Evolutionary conservation across 2,888 invertebrate genomes (phyloP), one percentile per base, ranked within the genome.

Genomic region (Desoria tigrina): DNA sequence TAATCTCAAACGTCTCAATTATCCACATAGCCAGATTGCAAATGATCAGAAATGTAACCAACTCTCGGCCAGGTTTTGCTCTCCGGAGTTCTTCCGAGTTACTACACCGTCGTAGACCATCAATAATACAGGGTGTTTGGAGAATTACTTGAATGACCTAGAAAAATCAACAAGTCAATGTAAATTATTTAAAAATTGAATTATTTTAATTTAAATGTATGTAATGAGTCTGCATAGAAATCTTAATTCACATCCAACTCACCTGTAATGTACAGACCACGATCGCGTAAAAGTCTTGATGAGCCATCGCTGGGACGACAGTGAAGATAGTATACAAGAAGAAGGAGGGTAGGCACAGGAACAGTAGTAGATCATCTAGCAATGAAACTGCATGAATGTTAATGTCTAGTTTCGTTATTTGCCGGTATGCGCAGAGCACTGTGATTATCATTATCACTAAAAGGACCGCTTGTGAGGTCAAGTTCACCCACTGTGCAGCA

Each of bases 11-110:
- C 0, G 89, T 89, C 78, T 88, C 86, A 76, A 87, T 85, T 61
- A 89, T 84, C 90, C 90, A 90, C 83, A 89, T 84, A 51, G 88
- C 87, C 7, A 90, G 86, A 79, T 91, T 91, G 74, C 86, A 83
- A 63, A 90, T 87, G 24, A 90, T 83, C 45, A 90, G 82, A 81
- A 90, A 90, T 76, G 89, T 90, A 53, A 90, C 83, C 26, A 89
- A 81, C 77, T 90, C 90, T 2, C 90, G 82, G 2, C 90, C 90
- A 0, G 89, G 90, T 78, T 90, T 90, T 66, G 82, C 80, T 51
- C 84, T 83, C 11, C 87, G 84, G 1, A 88, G 82, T 58, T 84
- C 83, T 72, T 84, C 83, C 21, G 83, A 81, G 79, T 88, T 88
- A 77, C 88, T 86, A 79, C 88, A 88, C n/a, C 90, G 84, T n/a